Percentiles rank a stretch among this genome's conserved stretches.
Evolutionary conservation across 2,797 vertebrate species (phyloP).

Genomic region (Lepilemur septentrionalis): DNA sequence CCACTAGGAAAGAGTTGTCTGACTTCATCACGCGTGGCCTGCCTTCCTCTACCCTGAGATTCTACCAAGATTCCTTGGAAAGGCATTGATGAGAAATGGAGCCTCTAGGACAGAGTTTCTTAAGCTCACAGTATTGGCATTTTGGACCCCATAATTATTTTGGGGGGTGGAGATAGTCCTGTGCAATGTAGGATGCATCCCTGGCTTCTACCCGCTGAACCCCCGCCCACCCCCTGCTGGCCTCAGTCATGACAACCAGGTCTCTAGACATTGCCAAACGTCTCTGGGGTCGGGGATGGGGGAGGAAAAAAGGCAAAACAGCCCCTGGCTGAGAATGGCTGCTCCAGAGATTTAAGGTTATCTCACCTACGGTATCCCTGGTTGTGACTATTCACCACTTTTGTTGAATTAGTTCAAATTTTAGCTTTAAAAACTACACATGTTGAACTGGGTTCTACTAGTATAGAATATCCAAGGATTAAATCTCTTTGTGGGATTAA

Average conservation of each 20-base stretch:
- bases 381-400: not conserved
- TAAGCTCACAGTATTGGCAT: not conserved
- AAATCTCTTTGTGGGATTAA: not conserved
- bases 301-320: too few relatives aligned
- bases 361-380: not conserved
- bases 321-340: not conserved
- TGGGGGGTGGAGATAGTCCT: not conserved
- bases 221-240: accelerated
- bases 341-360: not conserved
- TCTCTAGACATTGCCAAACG: not conserved
- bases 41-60: too few relatives aligned
- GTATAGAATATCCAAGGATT: not conserved
- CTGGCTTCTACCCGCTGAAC: not conserved
- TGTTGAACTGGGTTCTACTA: not conserved
- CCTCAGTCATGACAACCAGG: not conserved
- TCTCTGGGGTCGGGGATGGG: accelerated
- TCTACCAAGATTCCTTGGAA: too few relatives aligned
- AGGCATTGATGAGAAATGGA: too few relatives aligned
- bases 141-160: not conserved
- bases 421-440: not conserved
- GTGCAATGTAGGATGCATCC: too few relatives aligned
- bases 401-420: not conserved
- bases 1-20: not conserved
- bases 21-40: too few relatives aligned
- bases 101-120: not conserved